phyloP scores from a whole-genome alignment of 2,888 invertebrate species.

The Luperina nickerlii region DNA sequence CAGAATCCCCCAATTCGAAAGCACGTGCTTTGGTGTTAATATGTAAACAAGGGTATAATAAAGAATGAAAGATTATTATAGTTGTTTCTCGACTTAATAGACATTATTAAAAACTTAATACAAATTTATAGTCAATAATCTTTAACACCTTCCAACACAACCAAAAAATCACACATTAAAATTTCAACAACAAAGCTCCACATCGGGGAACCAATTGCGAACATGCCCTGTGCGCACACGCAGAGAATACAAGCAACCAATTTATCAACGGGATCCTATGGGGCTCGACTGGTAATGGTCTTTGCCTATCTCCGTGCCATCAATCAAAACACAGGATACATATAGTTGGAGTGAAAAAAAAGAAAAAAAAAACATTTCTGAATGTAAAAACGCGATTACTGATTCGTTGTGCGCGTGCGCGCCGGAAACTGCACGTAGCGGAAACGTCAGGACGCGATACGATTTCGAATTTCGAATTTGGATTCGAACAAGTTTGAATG shows the following conservation, averaged over 20 bases:
- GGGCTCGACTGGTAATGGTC: slow-evolving; percentile 81
- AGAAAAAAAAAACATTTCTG: slow-evolving; percentile 71
- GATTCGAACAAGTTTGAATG: slow-evolving; percentile 84
- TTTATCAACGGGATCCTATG: slow-evolving; percentile 81
- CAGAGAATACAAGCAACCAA: slow-evolving; percentile 81
- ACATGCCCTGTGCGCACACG: slow-evolving; percentile 74
- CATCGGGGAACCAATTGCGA: slow-evolving; percentile 79
- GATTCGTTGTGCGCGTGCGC: slow-evolving; percentile 86
- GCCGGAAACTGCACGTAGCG: slow-evolving; percentile 88
- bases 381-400: slow-evolving; percentile 83
- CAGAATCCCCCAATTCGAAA: background rate
- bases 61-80: background rate
- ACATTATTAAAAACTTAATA: slow-evolving; percentile 43
- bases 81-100: slow-evolving; percentile 22
- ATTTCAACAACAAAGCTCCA: slow-evolving; percentile 65
- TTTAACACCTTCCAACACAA: slow-evolving; percentile 56
- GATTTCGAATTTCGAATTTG: slow-evolving; percentile 89
- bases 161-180: slow-evolving; percentile 65
- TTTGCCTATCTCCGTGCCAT: slow-evolving; percentile 83
- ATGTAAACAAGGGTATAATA: background rate
- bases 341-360: slow-evolving; percentile 77
- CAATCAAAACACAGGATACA: slow-evolving; percentile 89
- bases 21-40: background rate
- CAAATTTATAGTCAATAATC: slow-evolving; percentile 52
- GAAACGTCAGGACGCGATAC: slow-evolving; percentile 90